Conservation (phyloP, 2,797 vertebrate species). For the Cossypha heuglini region DNA sequence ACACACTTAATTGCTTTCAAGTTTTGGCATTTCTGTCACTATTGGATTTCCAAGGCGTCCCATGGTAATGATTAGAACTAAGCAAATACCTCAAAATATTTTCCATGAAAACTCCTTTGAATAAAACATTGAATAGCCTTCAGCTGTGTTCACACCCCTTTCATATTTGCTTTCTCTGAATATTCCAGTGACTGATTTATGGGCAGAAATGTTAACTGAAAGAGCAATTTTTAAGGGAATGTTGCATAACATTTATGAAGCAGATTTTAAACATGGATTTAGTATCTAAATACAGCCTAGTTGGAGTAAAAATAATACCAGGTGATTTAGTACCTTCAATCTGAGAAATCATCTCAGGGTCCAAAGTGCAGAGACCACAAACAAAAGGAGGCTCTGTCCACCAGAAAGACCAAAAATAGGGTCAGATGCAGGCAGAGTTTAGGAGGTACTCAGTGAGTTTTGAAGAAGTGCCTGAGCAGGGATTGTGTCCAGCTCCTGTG, state of each 20-base stretch:
- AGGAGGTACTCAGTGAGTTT: background rate
- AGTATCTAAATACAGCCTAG: background rate
- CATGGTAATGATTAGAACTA: slow-evolving; percentile 67
- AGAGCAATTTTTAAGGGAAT: slow-evolving; percentile 40
- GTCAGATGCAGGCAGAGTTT: background rate
- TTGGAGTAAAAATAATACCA: background rate
- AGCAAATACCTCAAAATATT: slow-evolving; percentile 69
- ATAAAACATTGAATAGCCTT: slow-evolving; percentile 68
- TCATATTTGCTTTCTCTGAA: slow-evolving; percentile 66
- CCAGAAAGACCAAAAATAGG: background rate
- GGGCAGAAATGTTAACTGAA: slow-evolving; percentile 60
- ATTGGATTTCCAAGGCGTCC: slow-evolving; percentile 45
- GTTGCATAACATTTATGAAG: slow-evolving; percentile 41
- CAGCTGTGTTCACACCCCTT: slow-evolving; percentile 67
- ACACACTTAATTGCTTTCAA: slow-evolving; percentile 57
- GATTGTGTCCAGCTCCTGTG: background rate
- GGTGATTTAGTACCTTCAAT: background rate
- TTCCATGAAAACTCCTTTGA: slow-evolving; percentile 59
- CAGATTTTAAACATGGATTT: slow-evolving; percentile 10
- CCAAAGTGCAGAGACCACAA: background rate
- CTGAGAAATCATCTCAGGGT: background rate
- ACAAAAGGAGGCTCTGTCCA: background rate
- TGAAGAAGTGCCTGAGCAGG: background rate
- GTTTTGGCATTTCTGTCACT: slow-evolving; percentile 58
- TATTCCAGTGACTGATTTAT: slow-evolving; percentile 67